Evolutionary conservation across 2,113 vertebrate species (phyloP), one percentile per base, ranked within the genome.

Genomic region (Albula glossodonta): DNA sequence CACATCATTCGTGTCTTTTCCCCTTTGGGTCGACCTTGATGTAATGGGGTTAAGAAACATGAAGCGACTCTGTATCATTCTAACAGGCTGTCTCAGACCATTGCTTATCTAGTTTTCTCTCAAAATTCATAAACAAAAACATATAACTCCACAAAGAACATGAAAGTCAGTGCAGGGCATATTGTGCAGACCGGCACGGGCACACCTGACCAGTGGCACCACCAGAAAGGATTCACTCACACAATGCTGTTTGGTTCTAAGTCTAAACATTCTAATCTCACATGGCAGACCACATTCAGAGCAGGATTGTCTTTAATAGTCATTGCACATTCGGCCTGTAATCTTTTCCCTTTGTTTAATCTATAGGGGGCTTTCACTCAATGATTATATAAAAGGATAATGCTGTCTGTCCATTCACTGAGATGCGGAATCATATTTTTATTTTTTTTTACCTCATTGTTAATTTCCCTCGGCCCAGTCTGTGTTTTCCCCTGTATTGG

Each of bases 331-430:
- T 19, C 6, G 51, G 81, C 56, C 53, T 83, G 53, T 60, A 83
- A 83, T 25, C 81, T 57, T 83, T 63, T 56, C 31, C 49, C 52
- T 82, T 82, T 81, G 80, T 52, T 82, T 82, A 31, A 82, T 51
- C 81, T 82, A 22, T 60, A 19, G 19, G n/a, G 19, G 22, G n/a
- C 51, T 25, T 53, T 83, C 52, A 4, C 41, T 31, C 81, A 2
- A 6, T 41, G 56, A 25, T 83, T 83, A 83, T 31, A 63, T 83
- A 83, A 83, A 83, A 60, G 31, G 50, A 83, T 83, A 83, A 63
- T 63, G 56, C 15, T 7, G 4, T 1, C 56, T 83, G 22, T 13
- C 31, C 13, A 56, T 48, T 83, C 81, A 60, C 17, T 83, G 53
- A 15, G 81, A 83, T 41, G 56, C 25, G 12, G 31, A 52, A 53